Evolutionary conservation across 2,888 invertebrate genomes (phyloP), one percentile per base, ranked within the genome.

Genomic region (Mimachlamys varia): DNA sequence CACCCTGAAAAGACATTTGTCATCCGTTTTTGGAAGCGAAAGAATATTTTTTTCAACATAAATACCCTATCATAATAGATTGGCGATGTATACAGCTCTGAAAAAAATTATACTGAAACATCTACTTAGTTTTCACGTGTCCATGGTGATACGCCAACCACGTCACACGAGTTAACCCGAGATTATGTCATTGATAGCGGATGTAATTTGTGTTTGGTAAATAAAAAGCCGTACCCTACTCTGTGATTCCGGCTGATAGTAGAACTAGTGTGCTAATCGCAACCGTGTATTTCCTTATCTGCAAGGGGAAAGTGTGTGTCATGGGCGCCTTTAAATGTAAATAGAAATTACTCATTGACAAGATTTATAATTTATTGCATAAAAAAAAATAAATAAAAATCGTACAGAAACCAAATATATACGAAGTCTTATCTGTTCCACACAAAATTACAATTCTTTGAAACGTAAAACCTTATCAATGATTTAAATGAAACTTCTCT

Each of bases 1-100:
- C 89, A 90, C 89, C 92, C 89, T 88, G 37, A 58, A 53, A 89
- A 76, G 89, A 88, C 90, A 92, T 92, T 91, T 90, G 92, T 92
- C 92, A 92, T 92, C 89, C 90, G 89, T 89, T 87, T 87, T 90
- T 89, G 89, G 91, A 90, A 91, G 90, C 44, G 88, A 89, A 88
- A 90, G 88, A 91, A 88, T 91, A 76, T 76, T 76, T 76, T 44
- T 76, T 76, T 76, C 33, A 76, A 76, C 76, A 76, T 76, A 76
- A 76, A 76, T 76, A 76, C 76, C 15, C 76, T 76, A 76, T 76
- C 76, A 76, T 76, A 76, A 76, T 76, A 76, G 76, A 76, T 76
- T 76, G 76, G 76, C 76, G 76, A 76, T 76, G 76, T 76, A 76
- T 76, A 76, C 76, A 76, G 76, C 76, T 27, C 10, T 33, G 76